phyloP scores from a whole-genome alignment of 35 echinoderm and acorn worm genomes.

The Amphiura filiformis region DNA sequence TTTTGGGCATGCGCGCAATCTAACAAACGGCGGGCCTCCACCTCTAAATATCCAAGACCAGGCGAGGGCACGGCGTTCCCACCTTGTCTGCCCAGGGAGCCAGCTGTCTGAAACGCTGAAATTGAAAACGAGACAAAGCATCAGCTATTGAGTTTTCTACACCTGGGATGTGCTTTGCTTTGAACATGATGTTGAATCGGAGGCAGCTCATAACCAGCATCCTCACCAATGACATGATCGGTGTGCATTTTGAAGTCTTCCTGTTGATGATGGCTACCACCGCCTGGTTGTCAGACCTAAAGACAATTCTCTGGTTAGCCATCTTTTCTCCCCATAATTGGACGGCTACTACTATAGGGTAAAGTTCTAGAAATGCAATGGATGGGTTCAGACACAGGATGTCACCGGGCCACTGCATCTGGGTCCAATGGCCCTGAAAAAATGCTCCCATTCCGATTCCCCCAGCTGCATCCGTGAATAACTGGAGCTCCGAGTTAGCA shows the following conservation, averaged over 20 bases:
- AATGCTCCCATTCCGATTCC: constrained; percentile 30
- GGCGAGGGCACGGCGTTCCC: not conserved
- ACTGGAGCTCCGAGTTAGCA: not conserved
- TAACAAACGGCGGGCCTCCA: too few species aligned
- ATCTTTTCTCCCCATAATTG: constrained; percentile 6
- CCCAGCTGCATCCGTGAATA: constrained; percentile 36
- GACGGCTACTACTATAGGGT: not conserved
- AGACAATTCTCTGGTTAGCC: constrained; percentile 9
- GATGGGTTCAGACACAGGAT: not conserved
- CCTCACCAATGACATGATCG: constrained; percentile 18
- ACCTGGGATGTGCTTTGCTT: not conserved
- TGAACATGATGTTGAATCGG: not conserved
- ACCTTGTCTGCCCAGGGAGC: not conserved
- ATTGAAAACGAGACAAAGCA: constrained; percentile 36
- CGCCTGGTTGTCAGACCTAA: not conserved
- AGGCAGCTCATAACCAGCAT: constrained; percentile 27
- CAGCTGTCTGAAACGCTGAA: not conserved
- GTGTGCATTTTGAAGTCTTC: constrained; percentile 28
- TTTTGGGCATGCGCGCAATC: too few species aligned
- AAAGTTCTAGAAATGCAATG: not conserved
- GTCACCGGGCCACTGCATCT: constrained; percentile 8
- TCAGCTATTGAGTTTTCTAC: constrained; percentile 14
- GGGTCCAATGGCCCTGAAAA: constrained; percentile 33
- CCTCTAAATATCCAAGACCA: too few species aligned
- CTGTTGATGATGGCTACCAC: constrained; percentile 28